Evolutionary conservation across 2,888 invertebrate species (phyloP), one percentile per base, ranked within the genome.

Genomic region (Andrena minutula): DNA sequence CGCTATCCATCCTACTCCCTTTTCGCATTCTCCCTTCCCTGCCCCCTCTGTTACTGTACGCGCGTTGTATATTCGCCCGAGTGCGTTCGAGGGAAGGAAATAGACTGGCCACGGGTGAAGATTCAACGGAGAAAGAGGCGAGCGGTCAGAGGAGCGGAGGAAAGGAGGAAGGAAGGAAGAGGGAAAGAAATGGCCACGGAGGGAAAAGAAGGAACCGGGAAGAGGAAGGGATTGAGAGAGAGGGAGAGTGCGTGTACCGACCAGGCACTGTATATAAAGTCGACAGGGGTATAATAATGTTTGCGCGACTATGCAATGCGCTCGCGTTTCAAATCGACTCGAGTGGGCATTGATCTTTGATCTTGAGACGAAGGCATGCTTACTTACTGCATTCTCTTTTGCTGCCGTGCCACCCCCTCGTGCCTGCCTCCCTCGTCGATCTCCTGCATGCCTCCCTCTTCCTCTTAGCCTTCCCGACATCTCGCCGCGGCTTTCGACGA

Each of bases 1-100:
- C 87, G 84, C 86, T 91, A 91, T 89, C 88, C 90, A 90, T 91
- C 86, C 90, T 83, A 83, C 86, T 88, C 86, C 74, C 88, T 89
- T 89, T 88, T 89, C 88, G 85, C 89, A 87, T 89, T 88, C 89
- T 75, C 75, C 76, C 66, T 65, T 58, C 66, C n/a, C n/a, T 71
- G n/a, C 88, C 89, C 74, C 58, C 58, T 72, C 16, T 12, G 41
- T 71, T 64, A 71, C 23, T 73, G 71, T 84, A 78, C 75, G 60
- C 79, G 72, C 75, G 73, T 60, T 78, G 68, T 73, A 84, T 64
- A 79, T 73, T 66, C 72, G 82, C 75, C 84, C 79, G 82, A 71
- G 81, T 60, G 68, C 80, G 72, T 86, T 72, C 78, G 79, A 60
- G 32, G 30, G 75, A 71, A 72, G 58, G 60, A 51, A 75, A 81